Conservation (phyloP, 2,888 invertebrate species). For the Tupiocoris notatus region DNA sequence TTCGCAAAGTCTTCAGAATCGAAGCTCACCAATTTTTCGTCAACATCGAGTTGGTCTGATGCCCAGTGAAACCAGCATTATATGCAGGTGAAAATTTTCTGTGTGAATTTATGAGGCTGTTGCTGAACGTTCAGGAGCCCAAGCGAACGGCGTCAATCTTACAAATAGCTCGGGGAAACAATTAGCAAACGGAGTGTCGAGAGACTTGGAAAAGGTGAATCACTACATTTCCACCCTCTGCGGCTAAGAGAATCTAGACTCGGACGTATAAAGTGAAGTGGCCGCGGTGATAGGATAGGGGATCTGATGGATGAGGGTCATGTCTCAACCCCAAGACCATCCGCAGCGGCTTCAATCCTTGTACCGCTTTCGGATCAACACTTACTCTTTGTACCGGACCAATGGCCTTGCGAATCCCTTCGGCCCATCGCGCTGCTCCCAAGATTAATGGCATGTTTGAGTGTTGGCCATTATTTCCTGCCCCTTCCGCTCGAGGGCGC, state of each 20-base stretch:
- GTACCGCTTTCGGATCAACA: slow-evolving; percentile 14
- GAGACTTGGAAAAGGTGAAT: slow-evolving; percentile 24
- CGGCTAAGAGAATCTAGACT: neutral
- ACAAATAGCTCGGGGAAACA: slow-evolving; percentile 15
- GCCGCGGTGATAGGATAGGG: neutral
- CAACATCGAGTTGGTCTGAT: too few relatives aligned
- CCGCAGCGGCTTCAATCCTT: slow-evolving; percentile 6
- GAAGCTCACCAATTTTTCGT: too few relatives aligned
- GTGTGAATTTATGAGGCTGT: too few relatives aligned
- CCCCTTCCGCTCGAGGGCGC: slow-evolving; percentile 6
- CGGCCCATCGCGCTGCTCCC: neutral
- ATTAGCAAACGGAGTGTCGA: slow-evolving; percentile 26
- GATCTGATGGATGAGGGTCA: slow-evolving; percentile 34
- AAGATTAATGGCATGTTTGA: slow-evolving; percentile 39
- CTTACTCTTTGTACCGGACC: slow-evolving; percentile 30
- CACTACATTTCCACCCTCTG: slow-evolving; percentile 27
- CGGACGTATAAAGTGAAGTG: neutral
- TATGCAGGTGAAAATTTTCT: too few relatives aligned
- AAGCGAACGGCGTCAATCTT: neutral
- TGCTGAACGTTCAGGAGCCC: too few relatives aligned
- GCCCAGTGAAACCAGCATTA: too few relatives aligned
- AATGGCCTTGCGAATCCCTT: too few relatives aligned
- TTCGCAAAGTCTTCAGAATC: too few relatives aligned
- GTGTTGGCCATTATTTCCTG: slow-evolving; percentile 35
- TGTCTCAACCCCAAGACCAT: slow-evolving; percentile 16